Conservation (phyloP, 2,888 invertebrate genomes). For the Adelphocoris suturalis region DNA sequence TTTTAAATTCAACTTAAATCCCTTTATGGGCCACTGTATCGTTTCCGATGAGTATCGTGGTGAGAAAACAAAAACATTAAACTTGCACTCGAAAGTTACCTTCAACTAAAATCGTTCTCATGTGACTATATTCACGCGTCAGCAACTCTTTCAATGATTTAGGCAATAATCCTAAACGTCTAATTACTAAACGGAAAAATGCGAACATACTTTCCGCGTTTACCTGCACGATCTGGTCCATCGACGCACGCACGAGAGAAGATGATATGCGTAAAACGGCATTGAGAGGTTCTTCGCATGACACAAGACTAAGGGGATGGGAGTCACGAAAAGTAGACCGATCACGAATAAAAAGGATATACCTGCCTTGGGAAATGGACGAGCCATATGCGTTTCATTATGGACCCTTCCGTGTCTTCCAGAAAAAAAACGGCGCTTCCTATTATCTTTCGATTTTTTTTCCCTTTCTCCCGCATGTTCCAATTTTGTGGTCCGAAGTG, state of each 20-base stretch:
- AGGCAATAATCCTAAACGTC: background rate
- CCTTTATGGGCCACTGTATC: too few species aligned
- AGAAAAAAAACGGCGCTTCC: constrained; percentile 37
- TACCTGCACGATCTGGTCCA: constrained; percentile 12
- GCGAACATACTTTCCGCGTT: background rate
- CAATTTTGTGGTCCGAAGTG: constrained; percentile 45
- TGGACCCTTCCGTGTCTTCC: background rate
- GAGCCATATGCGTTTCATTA: constrained; percentile 44
- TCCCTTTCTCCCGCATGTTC: background rate
- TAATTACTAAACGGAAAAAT: background rate
- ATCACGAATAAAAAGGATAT: background rate
- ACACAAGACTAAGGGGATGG: background rate
- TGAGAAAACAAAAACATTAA: too few species aligned
- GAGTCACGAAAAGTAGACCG: constrained; percentile 18
- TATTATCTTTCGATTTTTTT: constrained; percentile 10
- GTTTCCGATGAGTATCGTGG: too few species aligned
- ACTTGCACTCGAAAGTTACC: background rate
- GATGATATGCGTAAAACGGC: constrained; percentile 35
- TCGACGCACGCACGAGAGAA: background rate
- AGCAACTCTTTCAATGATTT: background rate
- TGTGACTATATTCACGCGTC: background rate
- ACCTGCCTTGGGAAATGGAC: background rate
- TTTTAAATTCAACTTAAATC: too few species aligned
- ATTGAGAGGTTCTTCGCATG: constrained; percentile 13
- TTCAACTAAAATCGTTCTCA: background rate